Conservation (phyloP, 2,113 vertebrate species). For the Ctenodactylus gundi region DNA sequence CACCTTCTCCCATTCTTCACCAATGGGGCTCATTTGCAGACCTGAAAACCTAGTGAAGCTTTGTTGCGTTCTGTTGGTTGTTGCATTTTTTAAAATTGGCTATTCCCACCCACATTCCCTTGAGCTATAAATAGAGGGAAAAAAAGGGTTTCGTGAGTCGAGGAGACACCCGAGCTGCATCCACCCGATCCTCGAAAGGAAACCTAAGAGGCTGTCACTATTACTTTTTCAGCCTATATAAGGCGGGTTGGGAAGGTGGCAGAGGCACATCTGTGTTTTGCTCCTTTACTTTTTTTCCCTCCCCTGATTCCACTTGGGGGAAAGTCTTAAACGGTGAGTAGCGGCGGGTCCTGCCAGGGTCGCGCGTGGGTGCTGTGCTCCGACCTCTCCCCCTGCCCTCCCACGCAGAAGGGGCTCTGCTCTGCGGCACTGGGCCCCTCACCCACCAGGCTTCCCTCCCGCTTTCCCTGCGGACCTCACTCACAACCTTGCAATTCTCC, state of each 20-base stretch:
- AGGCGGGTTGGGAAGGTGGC: slow-evolving; percentile 75
- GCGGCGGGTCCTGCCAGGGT: neutral
- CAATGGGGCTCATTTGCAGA: slow-evolving; percentile 22
- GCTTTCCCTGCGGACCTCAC: too few species aligned
- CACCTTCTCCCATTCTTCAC: neutral
- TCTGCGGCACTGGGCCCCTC: slow-evolving; percentile 36
- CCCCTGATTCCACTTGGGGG: slow-evolving; percentile 76
- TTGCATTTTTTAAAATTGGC: slow-evolving; percentile 41
- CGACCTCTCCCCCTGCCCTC: slow-evolving; percentile 39
- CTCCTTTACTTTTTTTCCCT: slow-evolving; percentile 74
- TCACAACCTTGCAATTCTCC: neutral
- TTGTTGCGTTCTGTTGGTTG: slow-evolving; percentile 66
- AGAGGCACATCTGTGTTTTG: slow-evolving; percentile 56
- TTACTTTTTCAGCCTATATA: slow-evolving; percentile 93
- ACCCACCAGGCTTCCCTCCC: slow-evolving; percentile 50
- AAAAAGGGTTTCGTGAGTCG: slow-evolving; percentile 91
- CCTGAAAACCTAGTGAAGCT: slow-evolving; percentile 62
- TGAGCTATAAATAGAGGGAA: slow-evolving; percentile 88
- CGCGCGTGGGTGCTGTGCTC: slow-evolving; percentile 15
- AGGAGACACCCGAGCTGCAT: slow-evolving; percentile 89
- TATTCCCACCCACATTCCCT: slow-evolving; percentile 72
- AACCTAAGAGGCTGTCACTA: slow-evolving; percentile 92
- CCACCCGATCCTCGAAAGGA: slow-evolving; percentile 91
- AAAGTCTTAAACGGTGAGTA: slow-evolving; percentile 82
- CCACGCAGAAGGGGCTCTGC: slow-evolving; percentile 34